These are phyloP conservation scores for Toxotes chatareus DNA, from an alignment of 2,113 vertebrate genomes.

Conservation along the genomic window DNA sequence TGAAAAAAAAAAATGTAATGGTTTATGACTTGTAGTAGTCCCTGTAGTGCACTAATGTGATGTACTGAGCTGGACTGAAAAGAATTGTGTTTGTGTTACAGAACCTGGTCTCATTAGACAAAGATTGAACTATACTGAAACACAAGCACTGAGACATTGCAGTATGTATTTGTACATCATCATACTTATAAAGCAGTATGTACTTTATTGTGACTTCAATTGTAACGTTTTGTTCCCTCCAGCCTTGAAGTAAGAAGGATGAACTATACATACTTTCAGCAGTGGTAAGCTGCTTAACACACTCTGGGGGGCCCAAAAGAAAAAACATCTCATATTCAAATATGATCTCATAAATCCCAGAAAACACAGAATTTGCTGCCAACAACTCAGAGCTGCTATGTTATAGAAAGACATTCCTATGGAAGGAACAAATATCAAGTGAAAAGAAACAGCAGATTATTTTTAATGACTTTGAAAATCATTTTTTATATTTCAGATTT, in stretches of 20 bases:
- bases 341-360: no score
- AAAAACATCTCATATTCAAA: background rate
- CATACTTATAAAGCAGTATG: background rate
- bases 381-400: no score
- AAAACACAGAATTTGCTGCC: no score
- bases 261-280: background rate
- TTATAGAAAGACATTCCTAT: background rate
- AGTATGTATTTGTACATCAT: background rate
- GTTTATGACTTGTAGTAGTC: constrained; percentile 18
- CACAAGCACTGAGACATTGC: constrained; percentile 7
- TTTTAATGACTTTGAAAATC: no score
- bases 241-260: background rate
- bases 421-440: background rate
- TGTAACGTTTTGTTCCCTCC: background rate
- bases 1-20: background rate
- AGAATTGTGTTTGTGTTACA: background rate
- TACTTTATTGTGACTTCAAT: background rate
- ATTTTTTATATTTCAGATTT: no score
- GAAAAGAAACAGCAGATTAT: background rate
- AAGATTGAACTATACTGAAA: constrained; percentile 16
- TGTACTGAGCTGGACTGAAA: background rate
- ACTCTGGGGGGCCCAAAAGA: background rate
- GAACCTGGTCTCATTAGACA: background rate
- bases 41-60: background rate
- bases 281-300: background rate